phyloP scores from a whole-genome alignment of 2,797 vertebrate species.

The Tenualosa thibaudeaui region DNA sequence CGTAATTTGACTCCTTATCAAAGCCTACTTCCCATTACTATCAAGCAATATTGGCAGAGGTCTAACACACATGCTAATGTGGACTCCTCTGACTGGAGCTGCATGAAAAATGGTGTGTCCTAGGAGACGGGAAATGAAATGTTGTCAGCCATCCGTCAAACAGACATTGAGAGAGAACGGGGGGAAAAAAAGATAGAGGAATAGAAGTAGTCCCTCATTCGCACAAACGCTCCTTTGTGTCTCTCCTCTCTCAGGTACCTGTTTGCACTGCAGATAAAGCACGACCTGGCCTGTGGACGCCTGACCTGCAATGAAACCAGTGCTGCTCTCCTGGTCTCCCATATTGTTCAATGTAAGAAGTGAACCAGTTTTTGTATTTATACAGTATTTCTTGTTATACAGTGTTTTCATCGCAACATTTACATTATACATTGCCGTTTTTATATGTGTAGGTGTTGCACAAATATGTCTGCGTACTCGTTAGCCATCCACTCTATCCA shows the following conservation, averaged over 20 bases:
- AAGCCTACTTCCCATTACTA: not conserved
- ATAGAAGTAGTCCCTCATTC: not conserved
- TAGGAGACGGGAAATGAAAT: not conserved
- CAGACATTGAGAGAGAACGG: not conserved
- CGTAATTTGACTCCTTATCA: slow-evolving; percentile 15
- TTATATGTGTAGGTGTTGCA: no score
- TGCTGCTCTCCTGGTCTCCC: slow-evolving; percentile 88
- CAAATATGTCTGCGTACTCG: not conserved
- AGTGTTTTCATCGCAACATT: not conserved
- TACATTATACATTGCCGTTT: not conserved
- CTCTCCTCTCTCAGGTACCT: slow-evolving; percentile 79
- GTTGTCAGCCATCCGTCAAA: not conserved
- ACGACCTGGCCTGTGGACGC: slow-evolving; percentile 85
- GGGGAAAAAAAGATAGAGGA: not conserved
- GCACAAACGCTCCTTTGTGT: not conserved
- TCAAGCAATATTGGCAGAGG: slow-evolving; percentile 26
- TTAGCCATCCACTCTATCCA: not conserved
- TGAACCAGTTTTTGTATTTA: not conserved
- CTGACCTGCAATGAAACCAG: slow-evolving; percentile 90
- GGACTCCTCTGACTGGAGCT: not conserved
- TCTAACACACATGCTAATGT: not conserved
- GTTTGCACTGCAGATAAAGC: slow-evolving; percentile 93
- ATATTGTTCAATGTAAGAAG: slow-evolving; percentile 92
- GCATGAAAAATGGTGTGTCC: not conserved
- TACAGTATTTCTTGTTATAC: not conserved